These are phyloP conservation scores for Eidolon helvum DNA, from an alignment of 2,113 vertebrate species.

Conservation along the genomic window DNA sequence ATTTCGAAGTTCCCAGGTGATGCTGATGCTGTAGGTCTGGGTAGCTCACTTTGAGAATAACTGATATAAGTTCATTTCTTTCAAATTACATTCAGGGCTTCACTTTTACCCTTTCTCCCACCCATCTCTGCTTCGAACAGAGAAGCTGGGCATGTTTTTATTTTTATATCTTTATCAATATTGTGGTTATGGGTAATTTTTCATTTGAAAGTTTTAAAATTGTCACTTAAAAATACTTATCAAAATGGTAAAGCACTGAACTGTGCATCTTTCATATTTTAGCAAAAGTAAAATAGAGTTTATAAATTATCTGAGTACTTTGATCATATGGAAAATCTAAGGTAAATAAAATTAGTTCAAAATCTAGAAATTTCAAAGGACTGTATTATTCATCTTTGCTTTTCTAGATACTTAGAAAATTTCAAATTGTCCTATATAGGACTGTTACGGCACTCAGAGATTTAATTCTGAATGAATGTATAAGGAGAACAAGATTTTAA, in stretches of 20 bases:
- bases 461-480: not conserved
- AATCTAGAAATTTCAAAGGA: not conserved
- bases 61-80: not conserved
- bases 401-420: not conserved
- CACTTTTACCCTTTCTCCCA: not conserved
- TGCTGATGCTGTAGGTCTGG: not conserved
- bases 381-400: not conserved
- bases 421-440: not conserved
- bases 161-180: not conserved
- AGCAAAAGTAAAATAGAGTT: not conserved
- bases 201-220: conserved; percentile 15
- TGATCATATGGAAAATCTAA: not conserved
- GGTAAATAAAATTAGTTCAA: not conserved
- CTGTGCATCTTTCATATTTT: not conserved
- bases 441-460: not conserved
- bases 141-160: not conserved
- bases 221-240: not conserved
- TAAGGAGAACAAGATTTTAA: not conserved
- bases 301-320: not conserved
- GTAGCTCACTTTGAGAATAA: not conserved
- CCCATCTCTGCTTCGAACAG: not conserved
- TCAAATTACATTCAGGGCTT: not conserved
- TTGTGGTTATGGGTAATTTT: not conserved
- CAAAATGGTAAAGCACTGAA: not conserved
- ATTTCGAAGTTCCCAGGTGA: not conserved